phyloP scores from a whole-genome alignment of 2,888 invertebrate genomes.

The Epirrita christyi region DNA sequence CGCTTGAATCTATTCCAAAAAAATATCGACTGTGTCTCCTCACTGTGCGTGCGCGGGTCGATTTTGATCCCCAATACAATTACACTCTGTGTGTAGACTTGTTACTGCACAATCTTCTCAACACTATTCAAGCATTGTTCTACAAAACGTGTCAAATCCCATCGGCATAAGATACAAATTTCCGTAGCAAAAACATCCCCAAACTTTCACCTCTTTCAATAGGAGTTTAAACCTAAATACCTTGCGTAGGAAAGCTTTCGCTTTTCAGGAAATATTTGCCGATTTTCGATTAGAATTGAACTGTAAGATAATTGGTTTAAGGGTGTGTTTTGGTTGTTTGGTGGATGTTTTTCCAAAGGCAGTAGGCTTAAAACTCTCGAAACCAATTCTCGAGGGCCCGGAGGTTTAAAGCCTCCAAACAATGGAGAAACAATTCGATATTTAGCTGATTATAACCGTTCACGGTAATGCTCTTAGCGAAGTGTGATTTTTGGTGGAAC shows the following conservation, averaged over 20 bases:
- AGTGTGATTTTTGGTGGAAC: conserved; percentile 74
- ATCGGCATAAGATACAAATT: conserved; percentile 50
- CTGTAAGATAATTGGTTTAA: conserved; percentile 49
- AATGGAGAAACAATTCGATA: conserved; percentile 83
- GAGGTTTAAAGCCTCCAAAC: conserved; percentile 76
- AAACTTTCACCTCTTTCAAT: conserved; percentile 85
- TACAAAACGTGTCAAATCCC: conserved; percentile 52
- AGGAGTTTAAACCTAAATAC: conserved; percentile 84
- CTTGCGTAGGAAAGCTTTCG: conserved; percentile 83
- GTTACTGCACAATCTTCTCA: conserved; percentile 80
- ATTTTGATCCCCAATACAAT: conserved; percentile 81
- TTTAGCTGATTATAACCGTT: conserved; percentile 82
- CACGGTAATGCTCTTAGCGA: conserved; percentile 78
- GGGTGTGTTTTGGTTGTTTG: conserved; percentile 49
- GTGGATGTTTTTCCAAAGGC: conserved; percentile 69
- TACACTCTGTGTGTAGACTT: conserved; percentile 79
- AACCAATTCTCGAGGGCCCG: conserved; percentile 77
- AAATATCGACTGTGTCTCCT: conserved; percentile 55
- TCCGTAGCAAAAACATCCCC: conserved; percentile 48
- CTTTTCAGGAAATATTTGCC: conserved; percentile 82
- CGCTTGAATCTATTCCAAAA: conserved; percentile 32
- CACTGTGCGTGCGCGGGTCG: conserved; percentile 63
- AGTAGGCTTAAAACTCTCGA: conserved; percentile 81
- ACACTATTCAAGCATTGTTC: conserved; percentile 53
- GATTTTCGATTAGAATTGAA: conserved; percentile 47